Evolutionary conservation across 2,797 vertebrate genomes (phyloP), one percentile per base, ranked within the genome.

Genomic region (Moxostoma hubbsi): DNA sequence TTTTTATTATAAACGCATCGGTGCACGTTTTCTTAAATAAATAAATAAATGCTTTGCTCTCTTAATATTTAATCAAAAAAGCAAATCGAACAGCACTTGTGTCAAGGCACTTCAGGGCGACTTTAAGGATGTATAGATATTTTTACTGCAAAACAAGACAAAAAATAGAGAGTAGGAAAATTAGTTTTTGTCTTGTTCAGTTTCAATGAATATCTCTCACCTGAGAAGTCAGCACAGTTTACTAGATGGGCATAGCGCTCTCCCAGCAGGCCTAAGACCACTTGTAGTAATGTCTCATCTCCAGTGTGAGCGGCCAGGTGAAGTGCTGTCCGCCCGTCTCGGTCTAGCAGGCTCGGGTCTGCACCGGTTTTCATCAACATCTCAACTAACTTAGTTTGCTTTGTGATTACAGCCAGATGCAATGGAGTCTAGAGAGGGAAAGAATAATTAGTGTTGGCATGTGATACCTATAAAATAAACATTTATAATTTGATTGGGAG

Each of bases 361-460:
- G 97, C 96, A 0, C 92, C 95, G 2, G 94, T 93, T 85, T 92
- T 92, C 83, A 99, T 85, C 86, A 99, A 76, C 80, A 91, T 88
- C 88, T 95, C 94, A 73, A 95, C 93, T 82, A 96, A 93, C 65
- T 92, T 94, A 4, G 92, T 89, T 91, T 99, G 98, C 77, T 94
- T 92, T 0, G 96, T 99, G 90, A 98, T 96, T 81, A 98, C 97
- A 0, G 96, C 97, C 87, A 99, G 92, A 84, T 99, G 98, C 79
- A 99, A 89, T 0, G 98, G 96, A 0, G 96, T 96, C 98, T 99
- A 88, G 0, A 46, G 43, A 70, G 50, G 16, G 63, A 18, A 15
- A 55, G 53, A 15, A 46, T 11, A 13, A 11, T 49, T 36, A 24
- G 36, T 36, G 36, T 36, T 36, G 43, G n/a, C 54, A 16, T 50